phyloP scores from a whole-genome alignment of 2,797 vertebrate genomes.

The Enteromius unitaeniatus region DNA sequence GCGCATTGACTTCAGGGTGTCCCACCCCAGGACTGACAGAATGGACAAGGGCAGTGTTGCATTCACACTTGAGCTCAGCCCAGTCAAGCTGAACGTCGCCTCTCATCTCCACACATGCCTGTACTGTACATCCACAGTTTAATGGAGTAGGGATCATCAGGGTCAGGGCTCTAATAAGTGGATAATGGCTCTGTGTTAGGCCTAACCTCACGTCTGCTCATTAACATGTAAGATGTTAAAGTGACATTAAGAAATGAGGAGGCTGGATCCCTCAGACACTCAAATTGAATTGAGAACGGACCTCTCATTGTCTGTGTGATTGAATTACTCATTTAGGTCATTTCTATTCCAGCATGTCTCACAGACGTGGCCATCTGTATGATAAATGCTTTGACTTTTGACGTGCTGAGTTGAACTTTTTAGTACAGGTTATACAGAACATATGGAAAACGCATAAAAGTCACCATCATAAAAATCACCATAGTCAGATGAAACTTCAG shows the following conservation, averaged over 20 bases:
- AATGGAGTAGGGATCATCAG: conserved; percentile 78
- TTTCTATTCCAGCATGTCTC: conserved; percentile 47
- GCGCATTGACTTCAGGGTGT: conserved; percentile 50
- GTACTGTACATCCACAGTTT: conserved; percentile 63
- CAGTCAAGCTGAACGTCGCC: conserved; percentile 80
- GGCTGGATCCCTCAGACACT: conserved; percentile 63
- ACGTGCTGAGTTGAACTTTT: conserved; percentile 12
- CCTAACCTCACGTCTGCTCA: conserved; percentile 68
- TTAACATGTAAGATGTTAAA: conserved; percentile 70
- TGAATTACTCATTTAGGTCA: conserved; percentile 55
- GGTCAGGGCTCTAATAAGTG: conserved; percentile 75
- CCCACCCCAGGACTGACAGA: conserved; percentile 69
- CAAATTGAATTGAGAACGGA: conserved; percentile 68
- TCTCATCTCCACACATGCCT: conserved; percentile 67
- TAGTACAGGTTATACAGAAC: conserved; percentile 2
- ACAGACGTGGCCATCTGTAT: conserved; percentile 20
- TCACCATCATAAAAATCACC: not conserved
- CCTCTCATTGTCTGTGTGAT: conserved; percentile 62
- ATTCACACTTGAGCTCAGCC: conserved; percentile 80
- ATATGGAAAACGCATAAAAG: conserved; percentile 8
- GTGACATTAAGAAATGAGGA: conserved; percentile 69
- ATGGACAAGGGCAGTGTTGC: conserved; percentile 76
- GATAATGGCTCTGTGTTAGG: conserved; percentile 74
- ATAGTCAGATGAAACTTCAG: not conserved
- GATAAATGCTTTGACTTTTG: conserved; percentile 30